Evolutionary conservation across 1,140 invertebrate genomes (phyloP).

Genomic region (Metopolophium dirhodum): DNA sequence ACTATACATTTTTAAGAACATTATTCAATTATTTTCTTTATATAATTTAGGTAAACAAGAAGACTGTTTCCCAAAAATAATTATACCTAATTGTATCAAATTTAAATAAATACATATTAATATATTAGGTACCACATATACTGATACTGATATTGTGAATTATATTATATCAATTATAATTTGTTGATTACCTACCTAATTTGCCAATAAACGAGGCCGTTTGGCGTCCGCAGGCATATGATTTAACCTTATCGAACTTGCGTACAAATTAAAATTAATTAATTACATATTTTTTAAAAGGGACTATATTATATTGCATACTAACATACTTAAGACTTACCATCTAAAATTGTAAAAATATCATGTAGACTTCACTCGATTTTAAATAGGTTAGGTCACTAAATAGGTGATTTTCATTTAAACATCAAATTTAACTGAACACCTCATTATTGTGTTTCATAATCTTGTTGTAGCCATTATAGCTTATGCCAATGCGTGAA

Average conservation of each 20-base stretch:
- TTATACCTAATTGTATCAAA: neutral
- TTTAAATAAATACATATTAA: neutral
- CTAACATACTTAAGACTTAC: neutral
- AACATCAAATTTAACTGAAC: neutral
- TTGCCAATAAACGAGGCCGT: neutral
- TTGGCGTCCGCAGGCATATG: neutral
- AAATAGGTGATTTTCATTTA: neutral
- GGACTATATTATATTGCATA: neutral
- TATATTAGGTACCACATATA: neutral
- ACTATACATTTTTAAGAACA: neutral
- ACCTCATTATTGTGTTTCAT: neutral
- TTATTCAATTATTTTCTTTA: neutral
- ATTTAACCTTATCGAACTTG: neutral
- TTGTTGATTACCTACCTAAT: neutral
- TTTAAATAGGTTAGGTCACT: neutral
- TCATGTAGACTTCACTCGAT: neutral
- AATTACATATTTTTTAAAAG: neutral
- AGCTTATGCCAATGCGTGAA: neutral
- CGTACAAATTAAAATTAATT: neutral
- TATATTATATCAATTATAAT: neutral
- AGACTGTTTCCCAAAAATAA: neutral
- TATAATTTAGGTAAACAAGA: neutral
- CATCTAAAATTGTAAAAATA: neutral
- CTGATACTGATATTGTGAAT: too few species aligned
- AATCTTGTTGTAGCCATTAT: neutral